Percentiles rank a stretch among this genome's conserved stretches.
Evolutionary conservation across 2,797 vertebrate genomes (phyloP).

Genomic region (Cirrhinus mrigala): DNA sequence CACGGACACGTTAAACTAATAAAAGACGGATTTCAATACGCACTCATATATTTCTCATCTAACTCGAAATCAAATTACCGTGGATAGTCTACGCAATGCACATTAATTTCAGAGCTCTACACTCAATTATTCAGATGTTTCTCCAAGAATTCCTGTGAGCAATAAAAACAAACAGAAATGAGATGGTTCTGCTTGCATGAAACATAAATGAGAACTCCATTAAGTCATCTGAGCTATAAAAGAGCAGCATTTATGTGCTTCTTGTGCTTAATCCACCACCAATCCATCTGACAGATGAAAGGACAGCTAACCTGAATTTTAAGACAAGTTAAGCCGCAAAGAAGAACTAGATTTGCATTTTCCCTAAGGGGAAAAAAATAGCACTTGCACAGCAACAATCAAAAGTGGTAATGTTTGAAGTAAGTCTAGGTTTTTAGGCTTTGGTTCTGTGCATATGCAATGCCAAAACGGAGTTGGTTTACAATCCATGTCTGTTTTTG

Average conservation of each 20-base stretch:
- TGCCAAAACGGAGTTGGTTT: background rate
- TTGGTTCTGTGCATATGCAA: background rate
- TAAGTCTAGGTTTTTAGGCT: background rate
- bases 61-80: background rate
- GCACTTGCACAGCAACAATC: background rate
- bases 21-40: background rate
- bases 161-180: slow-evolving; percentile 24
- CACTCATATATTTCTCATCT: background rate
- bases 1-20: slow-evolving; percentile 2
- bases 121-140: slow-evolving; percentile 1
- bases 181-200: slow-evolving; percentile 1
- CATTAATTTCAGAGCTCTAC: slow-evolving; percentile 2
- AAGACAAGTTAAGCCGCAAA: slow-evolving; percentile 27
- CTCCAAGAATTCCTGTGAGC: background rate
- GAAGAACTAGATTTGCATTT: slow-evolving; percentile 22
- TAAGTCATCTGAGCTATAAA: slow-evolving; percentile 1
- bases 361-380: background rate
- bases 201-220: slow-evolving; percentile 19
- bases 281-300: slow-evolving; percentile 26
- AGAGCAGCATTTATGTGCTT: slow-evolving; percentile 10
- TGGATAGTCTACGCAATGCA: background rate
- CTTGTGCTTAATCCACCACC: slow-evolving; percentile 24
- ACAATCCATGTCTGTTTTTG: background rate
- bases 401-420: background rate
- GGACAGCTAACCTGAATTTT: slow-evolving; percentile 20